Evolutionary conservation across 2,888 invertebrate genomes (phyloP).

Genomic region (Dexiosoma caninum): DNA sequence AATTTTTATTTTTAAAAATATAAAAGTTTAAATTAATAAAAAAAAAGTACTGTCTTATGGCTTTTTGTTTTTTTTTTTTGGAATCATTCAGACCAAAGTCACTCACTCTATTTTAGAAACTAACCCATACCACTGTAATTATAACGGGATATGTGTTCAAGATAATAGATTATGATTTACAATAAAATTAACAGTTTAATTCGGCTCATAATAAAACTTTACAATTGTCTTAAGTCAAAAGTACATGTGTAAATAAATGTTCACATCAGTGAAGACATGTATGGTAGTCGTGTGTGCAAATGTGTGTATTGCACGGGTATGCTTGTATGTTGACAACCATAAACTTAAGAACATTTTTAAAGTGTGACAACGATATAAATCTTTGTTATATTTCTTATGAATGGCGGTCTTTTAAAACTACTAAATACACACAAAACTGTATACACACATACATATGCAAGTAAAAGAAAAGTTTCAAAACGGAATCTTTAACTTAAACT

Average conservation of each 20-base stretch:
- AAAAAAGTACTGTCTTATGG: constrained; percentile 15
- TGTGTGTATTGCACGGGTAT: background rate
- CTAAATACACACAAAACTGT: background rate
- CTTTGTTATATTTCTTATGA: constrained; percentile 61
- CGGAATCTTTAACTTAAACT: constrained; percentile 38
- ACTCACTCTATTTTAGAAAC: constrained; percentile 10
- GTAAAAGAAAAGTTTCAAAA: constrained; percentile 49
- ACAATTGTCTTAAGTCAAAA: constrained; percentile 5
- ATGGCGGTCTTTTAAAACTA: constrained; percentile 58
- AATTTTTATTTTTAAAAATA: constrained; percentile 17
- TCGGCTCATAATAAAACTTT: constrained; percentile 48
- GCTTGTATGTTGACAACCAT: background rate
- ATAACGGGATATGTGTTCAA: constrained; percentile 2
- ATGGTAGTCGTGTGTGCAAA: background rate
- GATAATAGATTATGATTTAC: constrained; percentile 60
- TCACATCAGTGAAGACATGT: too few relatives aligned
- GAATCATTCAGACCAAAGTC: constrained; percentile 32
- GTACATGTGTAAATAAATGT: background rate
- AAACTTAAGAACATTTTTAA: constrained; percentile 54
- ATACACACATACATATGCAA: background rate
- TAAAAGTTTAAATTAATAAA: constrained; percentile 50
- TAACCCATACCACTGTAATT: background rate
- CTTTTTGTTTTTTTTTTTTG: constrained; percentile 14
- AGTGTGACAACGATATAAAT: constrained; percentile 62
- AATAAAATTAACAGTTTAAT: constrained; percentile 59